phyloP scores from a whole-genome alignment of 2,113 vertebrate species.

The Elgaria multicarinata region DNA sequence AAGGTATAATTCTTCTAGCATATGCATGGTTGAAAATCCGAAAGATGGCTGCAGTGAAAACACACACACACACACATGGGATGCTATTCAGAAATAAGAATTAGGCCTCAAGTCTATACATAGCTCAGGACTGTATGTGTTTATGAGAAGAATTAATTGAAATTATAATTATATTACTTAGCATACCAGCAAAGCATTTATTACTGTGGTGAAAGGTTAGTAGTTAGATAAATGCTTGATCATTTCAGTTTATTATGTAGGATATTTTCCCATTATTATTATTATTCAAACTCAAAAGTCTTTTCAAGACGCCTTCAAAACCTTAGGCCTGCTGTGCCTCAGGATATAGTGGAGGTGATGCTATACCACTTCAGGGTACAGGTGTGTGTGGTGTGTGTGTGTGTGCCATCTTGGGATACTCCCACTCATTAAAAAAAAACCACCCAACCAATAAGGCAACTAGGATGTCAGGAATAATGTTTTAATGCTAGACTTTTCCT shows the following conservation, averaged over 20 bases:
- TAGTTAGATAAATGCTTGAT: not conserved
- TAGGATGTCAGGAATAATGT: not conserved
- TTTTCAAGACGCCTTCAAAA: not conserved
- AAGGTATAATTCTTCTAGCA: not conserved
- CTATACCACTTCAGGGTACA: not conserved
- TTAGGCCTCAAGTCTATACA: not conserved
- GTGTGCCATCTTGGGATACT: not conserved
- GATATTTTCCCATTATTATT: not conserved
- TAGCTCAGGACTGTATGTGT: constrained; percentile 11
- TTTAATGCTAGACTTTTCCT: no score
- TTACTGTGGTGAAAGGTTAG: constrained; percentile 9
- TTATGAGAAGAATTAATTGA: constrained; percentile 36
- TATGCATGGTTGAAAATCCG: constrained; percentile 12
- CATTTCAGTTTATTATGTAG: not conserved
- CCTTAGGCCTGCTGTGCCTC: not conserved
- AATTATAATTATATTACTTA: constrained; percentile 36
- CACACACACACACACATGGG: not conserved
- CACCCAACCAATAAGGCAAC: not conserved
- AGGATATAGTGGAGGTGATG: not conserved
- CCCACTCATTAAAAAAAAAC: not conserved
- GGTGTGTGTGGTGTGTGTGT: no score
- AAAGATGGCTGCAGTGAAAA: not conserved
- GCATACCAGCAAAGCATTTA: constrained; percentile 14
- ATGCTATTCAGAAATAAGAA: not conserved
- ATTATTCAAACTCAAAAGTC: not conserved